Evolutionary conservation across 92 coral and sea anemone genomes (phyloP), one percentile per base, ranked within the genome.

Genomic region (Pocillopora grandis): DNA sequence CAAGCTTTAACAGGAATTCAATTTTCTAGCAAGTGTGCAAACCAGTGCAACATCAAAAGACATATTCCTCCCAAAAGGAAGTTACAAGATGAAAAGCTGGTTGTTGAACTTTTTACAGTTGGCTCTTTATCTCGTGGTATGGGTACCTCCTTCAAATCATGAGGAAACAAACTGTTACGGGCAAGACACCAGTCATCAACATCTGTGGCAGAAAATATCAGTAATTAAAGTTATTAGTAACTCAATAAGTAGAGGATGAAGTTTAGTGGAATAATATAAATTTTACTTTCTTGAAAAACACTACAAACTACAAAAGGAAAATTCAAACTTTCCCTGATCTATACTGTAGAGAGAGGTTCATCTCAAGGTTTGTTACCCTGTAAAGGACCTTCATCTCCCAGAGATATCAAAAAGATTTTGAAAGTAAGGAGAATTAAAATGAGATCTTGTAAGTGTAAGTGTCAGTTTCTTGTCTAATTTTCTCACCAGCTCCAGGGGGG

Each of bases 141-240:
- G 36, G 85, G 61, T 16, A 10, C 77, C 0, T 76, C 21, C 56
- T 12, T 18, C 55, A 89, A 66, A 52, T 76, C 59, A 3, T 18
- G 49, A 0, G 92, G 92, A 37, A 67, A 89, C n/a, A 80, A 87
- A 71, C 76, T 71, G 36, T 14, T 2, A 15, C 77, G 79, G 3
- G 73, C 76, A 58, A 3, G 62, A 62, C 92, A 89, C 84, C 87
- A 89, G 36, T 85, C 81, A 89, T 89, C 92, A 1, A 71, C 80
- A 81, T 89, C 92, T 89, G 64, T 64, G 77, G 71, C 20, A 33
- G 10, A 27, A 13, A 37, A 60, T 16, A 56, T 42, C 52, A 42
- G 52, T 42, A 42, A 42, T 42, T 42, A 3, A 42, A 42, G 52
- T 42, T 42, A 7, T 3, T 3, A 0, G 8, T 42, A 42, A 42